Evolutionary conservation across 1,140 invertebrate species (phyloP).

Genomic region (Bombyx mandarina): DNA sequence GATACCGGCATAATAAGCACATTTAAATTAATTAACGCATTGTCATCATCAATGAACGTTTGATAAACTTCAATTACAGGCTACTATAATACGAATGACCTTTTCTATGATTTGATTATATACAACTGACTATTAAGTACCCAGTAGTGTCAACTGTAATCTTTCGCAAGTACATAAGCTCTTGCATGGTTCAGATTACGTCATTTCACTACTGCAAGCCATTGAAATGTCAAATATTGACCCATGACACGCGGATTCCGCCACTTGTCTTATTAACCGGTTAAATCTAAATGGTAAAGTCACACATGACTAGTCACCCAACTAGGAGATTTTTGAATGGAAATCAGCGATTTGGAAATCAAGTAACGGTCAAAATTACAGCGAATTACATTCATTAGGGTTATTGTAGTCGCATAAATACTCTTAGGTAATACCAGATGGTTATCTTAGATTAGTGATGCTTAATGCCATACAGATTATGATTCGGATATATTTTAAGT

Average conservation of each 20-base stretch:
- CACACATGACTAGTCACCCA: neutral
- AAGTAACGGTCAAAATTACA: neutral
- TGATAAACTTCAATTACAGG: constrained; percentile 14
- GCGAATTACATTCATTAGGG: no score
- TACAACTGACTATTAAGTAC: constrained; percentile 31
- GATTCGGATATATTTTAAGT: no score
- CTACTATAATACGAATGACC: constrained; percentile 29
- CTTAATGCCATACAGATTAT: no score
- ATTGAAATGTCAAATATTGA: constrained; percentile 51
- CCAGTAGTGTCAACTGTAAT: constrained; percentile 30
- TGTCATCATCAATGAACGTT: constrained; percentile 7
- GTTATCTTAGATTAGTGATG: no score
- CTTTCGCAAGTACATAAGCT: constrained; percentile 13
- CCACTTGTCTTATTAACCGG: constrained; percentile 29
- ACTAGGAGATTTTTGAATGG: neutral
- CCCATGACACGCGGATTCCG: constrained; percentile 26
- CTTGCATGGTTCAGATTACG: constrained; percentile 10
- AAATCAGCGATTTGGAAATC: neutral
- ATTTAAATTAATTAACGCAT: constrained; percentile 4
- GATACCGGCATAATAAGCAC: no score
- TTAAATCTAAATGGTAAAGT: constrained; percentile 11
- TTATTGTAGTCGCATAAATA: no score
- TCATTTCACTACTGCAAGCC: constrained; percentile 35
- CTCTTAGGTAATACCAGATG: no score
- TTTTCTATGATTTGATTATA: constrained; percentile 33